Evolutionary conservation across 2,797 vertebrate species (phyloP).

Genomic region (Rhadinocentrus ornatus): DNA sequence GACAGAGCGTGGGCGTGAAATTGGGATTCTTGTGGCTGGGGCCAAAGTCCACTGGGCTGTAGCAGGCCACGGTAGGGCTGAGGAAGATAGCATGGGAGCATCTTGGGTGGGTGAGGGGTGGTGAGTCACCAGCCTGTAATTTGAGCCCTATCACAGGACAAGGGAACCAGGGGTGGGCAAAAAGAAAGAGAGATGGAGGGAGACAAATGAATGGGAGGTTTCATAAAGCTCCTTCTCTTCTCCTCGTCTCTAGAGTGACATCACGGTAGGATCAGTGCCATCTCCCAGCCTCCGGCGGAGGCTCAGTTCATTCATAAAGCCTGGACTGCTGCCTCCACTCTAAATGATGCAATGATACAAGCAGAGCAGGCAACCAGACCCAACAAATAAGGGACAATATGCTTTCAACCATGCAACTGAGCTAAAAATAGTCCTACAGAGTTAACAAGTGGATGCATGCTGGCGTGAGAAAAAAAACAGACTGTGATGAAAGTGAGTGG

Average conservation of each 20-base stretch:
- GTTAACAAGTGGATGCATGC: conserved; percentile 47
- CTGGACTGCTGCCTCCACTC: conserved; percentile 67
- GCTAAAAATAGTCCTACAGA: conserved; percentile 75
- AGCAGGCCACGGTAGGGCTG: conserved; percentile 36
- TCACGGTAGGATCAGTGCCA: conserved; percentile 81
- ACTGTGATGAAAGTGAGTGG: conserved; percentile 33
- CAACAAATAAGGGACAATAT: conserved; percentile 70
- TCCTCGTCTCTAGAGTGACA: conserved; percentile 78
- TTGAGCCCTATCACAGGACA: conserved; percentile 77
- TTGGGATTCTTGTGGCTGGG: conserved; percentile 62
- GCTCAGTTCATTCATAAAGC: conserved; percentile 84
- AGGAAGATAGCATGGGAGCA: conserved; percentile 58
- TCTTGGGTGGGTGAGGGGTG: conserved; percentile 64
- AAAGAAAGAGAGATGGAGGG: conserved; percentile 34
- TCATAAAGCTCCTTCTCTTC: conserved; percentile 72
- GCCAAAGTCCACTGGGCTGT: conserved; percentile 41
- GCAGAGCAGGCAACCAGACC: conserved; percentile 72
- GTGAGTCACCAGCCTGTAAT: conserved; percentile 81
- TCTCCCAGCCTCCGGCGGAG: conserved; percentile 75
- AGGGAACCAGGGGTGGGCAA: conserved; percentile 28
- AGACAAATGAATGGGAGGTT: conserved; percentile 75
- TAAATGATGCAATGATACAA: conserved; percentile 78
- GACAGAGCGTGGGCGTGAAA: conserved; percentile 70
- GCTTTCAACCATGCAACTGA: conserved; percentile 62
- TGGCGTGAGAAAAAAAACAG: conserved; percentile 46